Evolutionary conservation across 2,797 vertebrate genomes (phyloP), one percentile per base, ranked within the genome.

Genomic region (Sebastes melanostomus): DNA sequence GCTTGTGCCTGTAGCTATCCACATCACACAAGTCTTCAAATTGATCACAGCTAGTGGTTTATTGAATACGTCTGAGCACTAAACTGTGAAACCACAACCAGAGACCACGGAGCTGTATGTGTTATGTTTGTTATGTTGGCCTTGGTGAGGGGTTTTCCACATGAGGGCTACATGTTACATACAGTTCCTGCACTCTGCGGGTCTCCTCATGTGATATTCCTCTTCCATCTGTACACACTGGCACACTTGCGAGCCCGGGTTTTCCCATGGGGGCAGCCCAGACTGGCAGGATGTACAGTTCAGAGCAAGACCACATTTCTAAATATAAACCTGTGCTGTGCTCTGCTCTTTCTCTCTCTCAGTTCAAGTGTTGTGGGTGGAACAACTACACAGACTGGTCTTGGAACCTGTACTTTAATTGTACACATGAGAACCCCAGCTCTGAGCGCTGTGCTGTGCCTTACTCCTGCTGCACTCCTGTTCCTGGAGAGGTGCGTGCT

Each of bases 291-390:
- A 85, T 87, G 84, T 81, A 75, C 76, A 66, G 74, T 3, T 22
- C 60, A 77, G 65, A 62, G 66, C 58, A 36, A 72, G 46, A 63
- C 24, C 32, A 10, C 27, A 24, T 77, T 82, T 84, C 88, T 92
- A 87, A 85, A 89, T 86, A 81, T 91, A 85, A 30, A 58, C 52
- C 54, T 60, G 32, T 55, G 12, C 61, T 76, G 24, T 32, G 2
- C 29, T 30, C 54, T 66, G 13, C 52, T 67, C 20, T 78, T 22
- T 42, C 52, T 54, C 30, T n/a, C 7, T 22, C 9, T 18, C 66
- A 96, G 95, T 96, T 96, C 74, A 92, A 94, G 85, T 96, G 96
- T 62, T 96, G 95, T 61, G 96, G 95, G 59, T 96, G 95, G 94
- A 96, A 92, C 87, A 94, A 93, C 92, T 95, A 96, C 91, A 96